Percentiles rank a stretch among this genome's conserved stretches.
Evolutionary conservation across 2,888 invertebrate genomes (phyloP).

Genomic region (Cephus pulcher): DNA sequence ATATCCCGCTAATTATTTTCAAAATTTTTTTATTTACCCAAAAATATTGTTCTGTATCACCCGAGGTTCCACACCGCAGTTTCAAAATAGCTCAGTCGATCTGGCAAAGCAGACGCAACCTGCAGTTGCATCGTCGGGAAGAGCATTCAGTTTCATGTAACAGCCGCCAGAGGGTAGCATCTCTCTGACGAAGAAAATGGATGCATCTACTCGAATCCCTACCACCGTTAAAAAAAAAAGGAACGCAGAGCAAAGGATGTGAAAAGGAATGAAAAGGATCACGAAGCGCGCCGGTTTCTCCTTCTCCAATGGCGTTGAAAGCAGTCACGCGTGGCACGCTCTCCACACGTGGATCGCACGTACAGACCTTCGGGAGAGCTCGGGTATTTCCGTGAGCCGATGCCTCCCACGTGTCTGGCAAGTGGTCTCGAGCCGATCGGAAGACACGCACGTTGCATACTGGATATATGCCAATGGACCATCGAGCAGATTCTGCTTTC

Average conservation of each 20-base stretch:
- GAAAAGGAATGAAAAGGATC: background rate
- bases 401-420: conserved; percentile 60
- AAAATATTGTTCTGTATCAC: background rate
- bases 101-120: background rate
- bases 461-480: background rate
- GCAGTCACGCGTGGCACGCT: conserved; percentile 64
- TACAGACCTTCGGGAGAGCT: conserved; percentile 43
- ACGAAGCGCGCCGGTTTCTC: conserved; percentile 15
- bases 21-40: background rate
- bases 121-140: background rate
- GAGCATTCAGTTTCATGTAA: background rate
- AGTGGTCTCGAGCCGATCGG: conserved; percentile 34
- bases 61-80: background rate
- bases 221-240: background rate
- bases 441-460: conserved; percentile 23
- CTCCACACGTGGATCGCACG: conserved; percentile 61
- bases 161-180: conserved; percentile 14
- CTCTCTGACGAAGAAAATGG: conserved; percentile 4
- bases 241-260: background rate
- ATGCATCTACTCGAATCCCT: background rate
- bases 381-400: conserved; percentile 50
- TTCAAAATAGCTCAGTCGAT: background rate
- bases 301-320: conserved; percentile 21
- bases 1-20: background rate
- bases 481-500: background rate